Evolutionary conservation across 1,140 invertebrate genomes (phyloP).

Genomic region (Halesus radiatus): DNA sequence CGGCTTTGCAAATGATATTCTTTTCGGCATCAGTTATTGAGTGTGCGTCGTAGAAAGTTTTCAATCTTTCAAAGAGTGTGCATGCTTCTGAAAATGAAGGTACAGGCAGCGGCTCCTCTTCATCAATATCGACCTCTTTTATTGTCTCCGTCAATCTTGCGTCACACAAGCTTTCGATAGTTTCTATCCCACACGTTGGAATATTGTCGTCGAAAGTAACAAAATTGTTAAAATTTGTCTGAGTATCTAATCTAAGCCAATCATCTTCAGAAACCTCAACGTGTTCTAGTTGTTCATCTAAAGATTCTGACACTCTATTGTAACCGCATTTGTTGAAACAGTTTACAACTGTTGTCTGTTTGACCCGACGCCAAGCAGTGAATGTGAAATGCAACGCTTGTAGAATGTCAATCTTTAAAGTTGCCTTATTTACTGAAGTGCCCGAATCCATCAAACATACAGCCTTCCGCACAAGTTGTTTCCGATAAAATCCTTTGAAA

Average conservation of each 20-base stretch:
- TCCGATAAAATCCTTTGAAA: too few relatives aligned
- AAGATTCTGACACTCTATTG: constrained; percentile 21
- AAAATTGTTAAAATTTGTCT: constrained; percentile 27
- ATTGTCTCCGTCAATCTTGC: constrained; percentile 29
- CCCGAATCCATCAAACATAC: too few relatives aligned
- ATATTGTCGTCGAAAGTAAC: constrained; percentile 35
- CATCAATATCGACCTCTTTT: constrained; percentile 34
- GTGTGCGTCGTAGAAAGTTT: constrained; percentile 22
- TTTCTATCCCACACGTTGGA: constrained; percentile 36
- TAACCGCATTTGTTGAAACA: constrained; percentile 26
- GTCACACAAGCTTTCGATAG: constrained; percentile 30
- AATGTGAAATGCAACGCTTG: too few relatives aligned
- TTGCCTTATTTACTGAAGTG: too few relatives aligned
- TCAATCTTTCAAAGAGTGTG: constrained; percentile 27
- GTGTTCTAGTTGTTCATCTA: constrained; percentile 31
- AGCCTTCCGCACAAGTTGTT: too few relatives aligned
- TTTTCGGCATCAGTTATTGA: constrained; percentile 10
- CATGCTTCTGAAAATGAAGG: constrained; percentile 23
- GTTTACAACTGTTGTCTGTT: constrained; percentile 6
- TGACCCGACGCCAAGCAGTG: too few relatives aligned
- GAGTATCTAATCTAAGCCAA: constrained; percentile 23
- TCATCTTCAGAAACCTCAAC: constrained; percentile 31
- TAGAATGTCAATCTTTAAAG: too few relatives aligned
- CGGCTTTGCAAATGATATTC: background rate
- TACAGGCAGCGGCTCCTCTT: constrained; percentile 27